These are phyloP conservation scores for Hypotaenidia okinawae DNA, from an alignment of 2,797 vertebrate species.

Conservation along the genomic window DNA sequence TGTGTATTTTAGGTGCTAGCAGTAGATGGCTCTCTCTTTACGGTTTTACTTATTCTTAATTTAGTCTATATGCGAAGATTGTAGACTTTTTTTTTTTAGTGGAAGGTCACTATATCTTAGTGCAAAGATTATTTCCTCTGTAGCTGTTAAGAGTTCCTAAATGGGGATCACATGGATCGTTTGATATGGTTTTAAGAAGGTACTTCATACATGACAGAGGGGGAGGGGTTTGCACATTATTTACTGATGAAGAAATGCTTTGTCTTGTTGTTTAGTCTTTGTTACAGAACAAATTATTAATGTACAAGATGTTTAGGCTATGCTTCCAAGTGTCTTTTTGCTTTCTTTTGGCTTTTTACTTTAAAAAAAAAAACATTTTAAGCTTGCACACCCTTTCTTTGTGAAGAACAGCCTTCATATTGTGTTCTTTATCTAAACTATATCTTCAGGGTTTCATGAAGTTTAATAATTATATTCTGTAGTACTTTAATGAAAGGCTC, in stretches of 20 bases:
- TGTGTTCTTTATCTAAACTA: not conserved
- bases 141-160: not conserved
- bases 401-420: not conserved
- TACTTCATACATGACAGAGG: not conserved
- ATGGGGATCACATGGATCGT: not conserved
- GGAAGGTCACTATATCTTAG: not conserved
- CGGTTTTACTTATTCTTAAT: not conserved
- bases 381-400: not conserved
- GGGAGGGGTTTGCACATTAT: accelerated
- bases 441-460: not conserved
- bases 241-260: not conserved
- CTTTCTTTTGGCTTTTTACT: not conserved
- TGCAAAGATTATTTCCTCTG: not conserved
- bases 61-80: not conserved
- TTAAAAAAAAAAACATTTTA: not conserved
- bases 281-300: not conserved
- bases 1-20: not conserved
- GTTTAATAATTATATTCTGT: not conserved
- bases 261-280: not conserved
- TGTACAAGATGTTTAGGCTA: not conserved
- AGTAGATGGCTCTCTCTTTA: constrained; percentile 31
- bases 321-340: not conserved
- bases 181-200: not conserved
- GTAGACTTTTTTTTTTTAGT: not conserved
- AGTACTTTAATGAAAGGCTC: constrained; percentile 13